phyloP scores from a whole-genome alignment of 2,888 invertebrate genomes.

The Salpingus planirostris region DNA sequence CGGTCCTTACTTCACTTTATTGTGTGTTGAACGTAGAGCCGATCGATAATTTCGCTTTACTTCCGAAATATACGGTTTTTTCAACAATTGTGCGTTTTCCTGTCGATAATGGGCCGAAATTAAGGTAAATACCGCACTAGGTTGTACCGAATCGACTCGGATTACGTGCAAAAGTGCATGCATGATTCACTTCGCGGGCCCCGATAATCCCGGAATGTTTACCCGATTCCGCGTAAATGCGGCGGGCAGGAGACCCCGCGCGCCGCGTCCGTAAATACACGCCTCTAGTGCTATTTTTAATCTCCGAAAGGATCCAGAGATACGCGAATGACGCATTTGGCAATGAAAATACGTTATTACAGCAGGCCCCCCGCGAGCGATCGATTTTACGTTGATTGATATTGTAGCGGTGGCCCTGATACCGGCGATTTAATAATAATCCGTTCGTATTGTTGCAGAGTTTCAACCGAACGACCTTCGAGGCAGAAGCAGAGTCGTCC shows the following conservation, averaged over 20 bases:
- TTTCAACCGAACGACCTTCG: conserved; percentile 7
- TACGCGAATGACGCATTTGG: conserved; percentile 10
- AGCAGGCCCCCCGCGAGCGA: too few relatives aligned
- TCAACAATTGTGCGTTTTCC: conserved; percentile 2
- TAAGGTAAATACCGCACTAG: conserved; percentile 7
- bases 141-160: neutral
- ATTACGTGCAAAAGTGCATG: neutral
- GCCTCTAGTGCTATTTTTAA: conserved; percentile 4
- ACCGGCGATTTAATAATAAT: too few relatives aligned
- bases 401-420: too few relatives aligned
- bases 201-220: neutral
- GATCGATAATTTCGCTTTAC: conserved; percentile 13
- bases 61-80: conserved; percentile 12
- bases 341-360: conserved; percentile 8
- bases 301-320: too few relatives aligned
- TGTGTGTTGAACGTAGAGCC: conserved; percentile 7
- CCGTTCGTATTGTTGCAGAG: conserved; percentile 11
- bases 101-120: conserved; percentile 6
- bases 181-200: neutral
- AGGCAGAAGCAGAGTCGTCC: conserved; percentile 10
- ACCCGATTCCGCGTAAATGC: neutral
- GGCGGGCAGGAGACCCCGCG: neutral
- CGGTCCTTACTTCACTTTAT: conserved; percentile 8
- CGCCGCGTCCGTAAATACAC: conserved; percentile 2
- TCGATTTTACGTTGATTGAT: too few relatives aligned